A percentile compares a stretch with the other conserved stretches of the same genome.
Evolutionary conservation across 92 coral and sea anemone species (phyloP).

Genomic region (Epizoanthus illoricatus): DNA sequence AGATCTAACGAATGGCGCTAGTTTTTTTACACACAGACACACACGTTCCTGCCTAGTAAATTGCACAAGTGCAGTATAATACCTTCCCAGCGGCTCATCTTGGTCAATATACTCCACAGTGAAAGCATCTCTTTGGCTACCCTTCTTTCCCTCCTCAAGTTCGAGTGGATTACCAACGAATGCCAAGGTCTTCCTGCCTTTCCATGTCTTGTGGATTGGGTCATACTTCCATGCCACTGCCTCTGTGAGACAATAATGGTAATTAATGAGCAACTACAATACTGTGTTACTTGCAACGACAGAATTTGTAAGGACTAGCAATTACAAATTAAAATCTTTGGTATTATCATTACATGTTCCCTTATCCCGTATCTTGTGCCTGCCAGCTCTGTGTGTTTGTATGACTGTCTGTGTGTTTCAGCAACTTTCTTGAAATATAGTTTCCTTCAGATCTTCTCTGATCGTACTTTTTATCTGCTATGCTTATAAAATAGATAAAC

Average conservation of each 20-base stretch:
- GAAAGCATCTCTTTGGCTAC: slow-evolving; percentile 83
- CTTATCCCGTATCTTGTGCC: too few species aligned
- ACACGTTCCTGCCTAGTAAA: too few species aligned
- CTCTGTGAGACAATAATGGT: slow-evolving; percentile 47
- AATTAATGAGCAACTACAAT: neutral
- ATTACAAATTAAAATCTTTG: too few species aligned
- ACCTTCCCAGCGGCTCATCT: slow-evolving; percentile 91
- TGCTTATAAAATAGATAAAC: too few species aligned
- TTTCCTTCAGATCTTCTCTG: too few species aligned
- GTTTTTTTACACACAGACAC: neutral
- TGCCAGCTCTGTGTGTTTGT: too few species aligned
- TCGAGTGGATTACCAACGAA: slow-evolving; percentile 72
- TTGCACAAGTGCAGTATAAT: neutral
- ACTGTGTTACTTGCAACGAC: neutral
- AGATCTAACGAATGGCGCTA: neutral
- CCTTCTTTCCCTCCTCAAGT: slow-evolving; percentile 73
- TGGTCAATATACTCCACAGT: slow-evolving; percentile 86
- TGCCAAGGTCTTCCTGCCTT: slow-evolving; percentile 62
- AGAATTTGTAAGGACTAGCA: neutral
- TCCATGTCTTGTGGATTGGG: slow-evolving; percentile 61
- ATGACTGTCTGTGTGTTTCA: too few species aligned
- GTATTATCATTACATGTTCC: too few species aligned
- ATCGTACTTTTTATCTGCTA: too few species aligned
- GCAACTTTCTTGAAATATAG: too few species aligned
- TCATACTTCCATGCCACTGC: slow-evolving; percentile 65